These are phyloP conservation scores for Amblyopsis hoosieri DNA, from an alignment of 2,797 vertebrate species.

Conservation along the genomic window DNA sequence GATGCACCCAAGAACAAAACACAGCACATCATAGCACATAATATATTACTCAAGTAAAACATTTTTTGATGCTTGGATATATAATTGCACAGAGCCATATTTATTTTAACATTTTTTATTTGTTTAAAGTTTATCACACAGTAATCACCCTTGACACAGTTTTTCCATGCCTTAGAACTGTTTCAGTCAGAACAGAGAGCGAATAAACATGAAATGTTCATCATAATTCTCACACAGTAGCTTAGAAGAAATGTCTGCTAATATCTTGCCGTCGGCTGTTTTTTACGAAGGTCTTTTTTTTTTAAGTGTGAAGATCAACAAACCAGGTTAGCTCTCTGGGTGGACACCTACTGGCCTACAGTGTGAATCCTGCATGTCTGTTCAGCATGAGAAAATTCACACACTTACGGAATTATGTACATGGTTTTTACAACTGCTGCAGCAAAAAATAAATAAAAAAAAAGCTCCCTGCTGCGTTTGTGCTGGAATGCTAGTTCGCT, in stretches of 20 bases:
- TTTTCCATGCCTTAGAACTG: conserved; percentile 19
- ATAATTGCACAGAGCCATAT: neutral
- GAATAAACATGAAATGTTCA: conserved; percentile 16
- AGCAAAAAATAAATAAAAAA: conserved; percentile 23
- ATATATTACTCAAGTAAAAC: neutral
- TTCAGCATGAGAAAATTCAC: too few relatives aligned
- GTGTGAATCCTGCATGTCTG: too few relatives aligned
- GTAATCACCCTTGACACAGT: neutral
- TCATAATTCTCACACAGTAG: conserved; percentile 14
- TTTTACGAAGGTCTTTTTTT: conserved; percentile 13
- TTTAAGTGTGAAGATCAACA: too few relatives aligned
- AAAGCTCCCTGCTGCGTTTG: conserved; percentile 54
- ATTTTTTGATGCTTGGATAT: neutral
- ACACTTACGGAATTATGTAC: too few relatives aligned
- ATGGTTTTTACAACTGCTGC: too few relatives aligned
- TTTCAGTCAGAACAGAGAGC: conserved; percentile 7
- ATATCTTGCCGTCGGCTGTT: conserved; percentile 34
- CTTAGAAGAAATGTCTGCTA: conserved; percentile 24
- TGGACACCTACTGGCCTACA: too few relatives aligned
- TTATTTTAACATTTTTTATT: neutral
- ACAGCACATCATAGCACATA: conserved; percentile 8
- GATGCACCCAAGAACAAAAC: conserved; percentile 10
- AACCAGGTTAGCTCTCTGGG: too few relatives aligned
- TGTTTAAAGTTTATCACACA: too few relatives aligned
- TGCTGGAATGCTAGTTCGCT: conserved; percentile 57